phyloP scores from a whole-genome alignment of 2,888 invertebrate species.

The Cryptocephalus primarius region DNA sequence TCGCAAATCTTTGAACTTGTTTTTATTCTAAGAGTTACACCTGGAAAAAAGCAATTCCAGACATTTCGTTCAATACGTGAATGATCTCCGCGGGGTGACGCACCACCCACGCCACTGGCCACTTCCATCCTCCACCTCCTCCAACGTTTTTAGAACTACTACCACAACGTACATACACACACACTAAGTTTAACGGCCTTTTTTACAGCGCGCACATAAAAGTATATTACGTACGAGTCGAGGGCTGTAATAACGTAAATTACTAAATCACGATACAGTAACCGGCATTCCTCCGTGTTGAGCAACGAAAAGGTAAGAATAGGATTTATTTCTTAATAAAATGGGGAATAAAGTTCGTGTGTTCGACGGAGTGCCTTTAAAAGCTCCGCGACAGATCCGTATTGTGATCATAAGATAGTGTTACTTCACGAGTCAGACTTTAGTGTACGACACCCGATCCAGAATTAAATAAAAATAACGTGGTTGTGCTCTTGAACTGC shows the following conservation, averaged over 20 bases:
- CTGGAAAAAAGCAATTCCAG: slow-evolving; percentile 19
- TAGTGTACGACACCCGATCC: no score
- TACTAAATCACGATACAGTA: slow-evolving; percentile 6
- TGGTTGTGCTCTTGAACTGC: no score
- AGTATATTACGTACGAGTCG: slow-evolving; percentile 15
- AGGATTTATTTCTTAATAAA: no score
- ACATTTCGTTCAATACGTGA: slow-evolving; percentile 4
- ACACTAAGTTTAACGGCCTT: slow-evolving; percentile 18
- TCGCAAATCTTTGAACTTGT: slow-evolving; percentile 19
- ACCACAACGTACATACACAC: slow-evolving; percentile 5
- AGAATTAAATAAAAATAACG: no score
- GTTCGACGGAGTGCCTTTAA: no score
- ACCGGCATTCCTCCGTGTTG: no score
- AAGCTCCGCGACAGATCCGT: no score
- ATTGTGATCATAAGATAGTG: no score
- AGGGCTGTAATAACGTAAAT: slow-evolving; percentile 3
- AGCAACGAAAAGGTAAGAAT: no score
- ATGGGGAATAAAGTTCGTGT: no score
- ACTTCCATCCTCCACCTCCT: neutral
- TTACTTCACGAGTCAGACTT: no score
- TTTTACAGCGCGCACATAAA: slow-evolving; percentile 15
- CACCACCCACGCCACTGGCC: neutral
- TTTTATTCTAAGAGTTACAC: slow-evolving; percentile 25
- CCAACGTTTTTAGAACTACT: slow-evolving; percentile 3
- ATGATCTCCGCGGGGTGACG: slow-evolving; percentile 7